Conservation (phyloP, 2,113 vertebrate genomes). For the Istiophorus platypterus region DNA sequence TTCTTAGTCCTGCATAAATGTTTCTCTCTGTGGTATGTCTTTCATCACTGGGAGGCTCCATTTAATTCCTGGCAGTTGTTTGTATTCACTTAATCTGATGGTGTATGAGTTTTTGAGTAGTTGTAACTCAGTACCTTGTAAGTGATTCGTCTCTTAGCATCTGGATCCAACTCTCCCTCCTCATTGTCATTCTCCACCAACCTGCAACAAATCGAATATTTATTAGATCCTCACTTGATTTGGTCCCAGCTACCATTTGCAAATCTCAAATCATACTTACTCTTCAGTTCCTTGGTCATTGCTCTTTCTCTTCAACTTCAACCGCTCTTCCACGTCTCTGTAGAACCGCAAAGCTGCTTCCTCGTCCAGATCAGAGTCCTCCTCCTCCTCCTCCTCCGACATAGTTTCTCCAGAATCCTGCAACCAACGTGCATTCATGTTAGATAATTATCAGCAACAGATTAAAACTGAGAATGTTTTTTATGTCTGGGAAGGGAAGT, state of each 20-base stretch:
- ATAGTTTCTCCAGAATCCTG: conserved; percentile 62
- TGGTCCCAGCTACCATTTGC: background rate
- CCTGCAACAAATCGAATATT: conserved; percentile 57
- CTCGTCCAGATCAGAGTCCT: conserved; percentile 83
- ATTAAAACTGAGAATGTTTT: background rate
- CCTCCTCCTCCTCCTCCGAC: conserved; percentile 57
- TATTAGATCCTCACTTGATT: background rate
- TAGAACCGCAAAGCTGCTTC: conserved; percentile 88
- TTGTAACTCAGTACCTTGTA: conserved; percentile 81
- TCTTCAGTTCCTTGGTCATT: conserved; percentile 42
- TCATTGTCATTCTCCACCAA: conserved; percentile 46
- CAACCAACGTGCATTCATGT: background rate
- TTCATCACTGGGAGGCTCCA: background rate
- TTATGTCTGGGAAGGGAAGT: background rate
- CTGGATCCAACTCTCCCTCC: conserved; percentile 64
- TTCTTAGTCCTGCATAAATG: background rate
- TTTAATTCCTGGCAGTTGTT: background rate
- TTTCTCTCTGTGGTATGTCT: background rate
- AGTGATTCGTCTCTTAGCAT: conserved; percentile 86
- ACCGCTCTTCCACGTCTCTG: conserved; percentile 75
- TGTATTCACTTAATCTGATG: background rate
- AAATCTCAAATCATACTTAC: conserved; percentile 68
- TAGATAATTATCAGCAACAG: background rate
- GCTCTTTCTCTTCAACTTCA: conserved; percentile 81
- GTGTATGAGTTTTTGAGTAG: background rate